phyloP scores from a whole-genome alignment of 2,113 vertebrate genomes.

The Hemiprocne comata region DNA sequence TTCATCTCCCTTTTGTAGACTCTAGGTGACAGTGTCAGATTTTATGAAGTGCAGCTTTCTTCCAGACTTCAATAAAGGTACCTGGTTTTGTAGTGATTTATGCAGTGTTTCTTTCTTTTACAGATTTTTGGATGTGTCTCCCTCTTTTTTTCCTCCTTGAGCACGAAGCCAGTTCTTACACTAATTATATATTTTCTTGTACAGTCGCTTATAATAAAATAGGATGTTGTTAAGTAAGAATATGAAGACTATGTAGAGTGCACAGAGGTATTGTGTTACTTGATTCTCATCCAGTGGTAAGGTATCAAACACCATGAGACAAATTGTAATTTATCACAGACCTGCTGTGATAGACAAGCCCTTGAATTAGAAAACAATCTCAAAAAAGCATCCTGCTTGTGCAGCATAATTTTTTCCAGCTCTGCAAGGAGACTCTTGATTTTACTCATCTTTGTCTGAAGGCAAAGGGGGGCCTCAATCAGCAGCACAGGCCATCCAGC shows the following conservation, averaged over 20 bases:
- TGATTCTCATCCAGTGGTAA: neutral
- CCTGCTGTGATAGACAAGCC: neutral
- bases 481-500: neutral
- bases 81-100: neutral
- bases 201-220: neutral
- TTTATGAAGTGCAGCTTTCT: neutral
- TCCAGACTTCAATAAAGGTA: neutral
- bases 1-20: neutral
- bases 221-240: neutral
- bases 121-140: neutral
- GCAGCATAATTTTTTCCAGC: neutral
- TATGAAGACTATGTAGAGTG: neutral
- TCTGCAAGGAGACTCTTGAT: neutral
- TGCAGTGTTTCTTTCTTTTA: neutral
- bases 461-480: neutral
- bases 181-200: neutral
- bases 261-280: neutral
- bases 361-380: neutral
- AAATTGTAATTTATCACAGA: neutral
- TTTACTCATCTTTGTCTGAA: neutral
- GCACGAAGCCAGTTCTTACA: neutral
- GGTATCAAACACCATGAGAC: neutral
- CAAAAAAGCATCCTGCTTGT: neutral
- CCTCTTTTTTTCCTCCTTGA: neutral
- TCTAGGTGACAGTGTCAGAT: neutral